Evolutionary conservation across 2,888 invertebrate species (phyloP).

Genomic region (Acanthosepion lycidas): DNA sequence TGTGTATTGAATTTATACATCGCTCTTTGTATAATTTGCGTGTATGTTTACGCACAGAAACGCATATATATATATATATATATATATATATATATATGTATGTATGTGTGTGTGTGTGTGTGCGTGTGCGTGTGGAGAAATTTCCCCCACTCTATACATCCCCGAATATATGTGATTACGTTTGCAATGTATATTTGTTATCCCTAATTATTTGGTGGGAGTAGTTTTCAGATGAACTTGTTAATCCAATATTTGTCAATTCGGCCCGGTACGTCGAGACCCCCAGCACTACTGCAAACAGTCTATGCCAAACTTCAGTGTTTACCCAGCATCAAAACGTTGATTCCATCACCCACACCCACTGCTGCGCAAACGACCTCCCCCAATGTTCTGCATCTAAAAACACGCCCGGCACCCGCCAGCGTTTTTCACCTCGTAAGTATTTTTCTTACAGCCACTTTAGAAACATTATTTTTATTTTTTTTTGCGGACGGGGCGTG

Average conservation of each 20-base stretch:
- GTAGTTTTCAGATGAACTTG: slow-evolving; percentile 33
- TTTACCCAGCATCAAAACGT: background rate
- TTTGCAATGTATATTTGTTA: background rate
- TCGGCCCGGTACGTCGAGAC: background rate
- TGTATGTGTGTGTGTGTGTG: background rate
- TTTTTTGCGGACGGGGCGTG: no score
- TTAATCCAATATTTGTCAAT: background rate
- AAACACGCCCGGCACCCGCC: background rate
- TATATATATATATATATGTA: slow-evolving; percentile 4
- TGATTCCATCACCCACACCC: background rate
- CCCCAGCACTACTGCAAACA: background rate
- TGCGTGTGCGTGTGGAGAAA: background rate
- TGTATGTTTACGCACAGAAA: background rate
- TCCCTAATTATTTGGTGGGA: slow-evolving; percentile 33
- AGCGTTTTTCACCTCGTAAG: background rate
- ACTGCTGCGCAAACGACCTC: background rate
- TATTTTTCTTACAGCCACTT: background rate
- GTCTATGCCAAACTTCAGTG: background rate
- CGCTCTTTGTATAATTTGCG: no score
- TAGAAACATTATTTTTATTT: background rate
- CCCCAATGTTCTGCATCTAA: background rate
- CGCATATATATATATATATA: background rate
- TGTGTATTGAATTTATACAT: no score
- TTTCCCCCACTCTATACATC: background rate
- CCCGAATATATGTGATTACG: background rate